A percentile compares a stretch with the other conserved stretches of the same genome.
These are phyloP conservation scores for Malthinus seriepunctatus DNA, from an alignment of 2,888 invertebrate species.

Conservation along the genomic window DNA sequence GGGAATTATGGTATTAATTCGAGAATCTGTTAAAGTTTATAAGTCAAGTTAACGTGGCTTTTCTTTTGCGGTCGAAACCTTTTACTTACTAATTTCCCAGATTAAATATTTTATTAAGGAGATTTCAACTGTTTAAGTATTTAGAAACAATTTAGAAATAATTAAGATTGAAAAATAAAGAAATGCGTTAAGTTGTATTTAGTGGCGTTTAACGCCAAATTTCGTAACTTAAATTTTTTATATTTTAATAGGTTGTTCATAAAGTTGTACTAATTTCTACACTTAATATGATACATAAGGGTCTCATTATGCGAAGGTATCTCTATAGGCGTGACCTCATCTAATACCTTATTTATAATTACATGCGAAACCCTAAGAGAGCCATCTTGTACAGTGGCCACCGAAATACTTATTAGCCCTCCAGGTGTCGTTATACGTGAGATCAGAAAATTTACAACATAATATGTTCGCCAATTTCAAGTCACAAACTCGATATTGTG, in stretches of 20 bases:
- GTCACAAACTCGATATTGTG: constrained; percentile 24
- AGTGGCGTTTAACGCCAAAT: too few relatives aligned
- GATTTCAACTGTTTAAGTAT: too few relatives aligned
- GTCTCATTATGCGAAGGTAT: constrained; percentile 33
- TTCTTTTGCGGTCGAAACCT: too few relatives aligned
- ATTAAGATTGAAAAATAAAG: too few relatives aligned
- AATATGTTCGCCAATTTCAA: constrained; percentile 22
- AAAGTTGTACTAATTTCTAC: constrained; percentile 27
- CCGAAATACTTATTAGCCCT: constrained; percentile 30
- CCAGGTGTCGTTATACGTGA: constrained; percentile 29
- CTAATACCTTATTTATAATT: constrained; percentile 32
- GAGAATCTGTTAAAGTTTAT: too few relatives aligned
- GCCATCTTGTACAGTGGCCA: constrained; percentile 29
- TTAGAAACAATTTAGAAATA: too few relatives aligned
- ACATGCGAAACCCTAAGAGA: constrained; percentile 31
- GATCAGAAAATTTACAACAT: constrained; percentile 29
- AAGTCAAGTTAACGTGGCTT: too few relatives aligned
- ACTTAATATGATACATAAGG: constrained; percentile 32
- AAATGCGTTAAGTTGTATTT: too few relatives aligned
- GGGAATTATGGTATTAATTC: too few relatives aligned
- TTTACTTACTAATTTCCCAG: too few relatives aligned
- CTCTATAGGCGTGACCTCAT: constrained; percentile 30
- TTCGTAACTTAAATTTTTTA: not conserved
- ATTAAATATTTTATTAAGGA: too few relatives aligned
- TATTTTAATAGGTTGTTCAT: constrained; percentile 5